These are phyloP conservation scores for Notarius lentiginosus DNA, from an alignment of 2,113 vertebrate species.

Conservation along the genomic window DNA sequence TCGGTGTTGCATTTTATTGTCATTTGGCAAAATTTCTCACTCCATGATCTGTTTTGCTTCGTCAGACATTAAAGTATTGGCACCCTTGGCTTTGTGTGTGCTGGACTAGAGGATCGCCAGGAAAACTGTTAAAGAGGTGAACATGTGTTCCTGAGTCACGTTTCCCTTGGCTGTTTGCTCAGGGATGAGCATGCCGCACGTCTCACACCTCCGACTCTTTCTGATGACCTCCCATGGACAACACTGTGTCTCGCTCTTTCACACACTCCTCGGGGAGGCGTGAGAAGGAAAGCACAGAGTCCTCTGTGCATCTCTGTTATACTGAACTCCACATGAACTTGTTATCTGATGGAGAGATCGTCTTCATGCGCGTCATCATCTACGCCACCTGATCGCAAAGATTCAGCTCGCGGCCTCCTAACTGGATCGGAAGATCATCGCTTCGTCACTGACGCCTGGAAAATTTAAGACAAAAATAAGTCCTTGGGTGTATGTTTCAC, in stretches of 20 bases:
- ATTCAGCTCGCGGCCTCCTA: background rate
- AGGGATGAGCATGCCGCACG: background rate
- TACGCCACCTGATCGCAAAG: background rate
- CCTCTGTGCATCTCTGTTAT: constrained; percentile 15
- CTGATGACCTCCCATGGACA: background rate
- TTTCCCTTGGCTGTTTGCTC: background rate
- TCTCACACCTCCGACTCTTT: constrained; percentile 14
- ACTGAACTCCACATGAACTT: constrained; percentile 28
- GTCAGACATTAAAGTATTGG: background rate
- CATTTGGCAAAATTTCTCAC: background rate
- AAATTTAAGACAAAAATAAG: background rate
- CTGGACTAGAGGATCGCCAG: background rate
- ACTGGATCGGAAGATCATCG: background rate
- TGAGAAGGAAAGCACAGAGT: background rate
- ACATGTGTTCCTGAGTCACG: background rate
- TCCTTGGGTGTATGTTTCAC: background rate
- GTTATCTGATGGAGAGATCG: background rate
- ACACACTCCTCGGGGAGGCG: background rate
- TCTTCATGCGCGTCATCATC: background rate
- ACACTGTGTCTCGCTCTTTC: background rate
- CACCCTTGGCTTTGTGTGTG: background rate
- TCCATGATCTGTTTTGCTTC: background rate
- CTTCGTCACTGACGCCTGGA: background rate
- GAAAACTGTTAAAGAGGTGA: background rate
- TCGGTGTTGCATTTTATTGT: background rate